Base-by-base conservation (phyloP, 2,113 vertebrate species). In the Peromyscus californicus region DNA sequence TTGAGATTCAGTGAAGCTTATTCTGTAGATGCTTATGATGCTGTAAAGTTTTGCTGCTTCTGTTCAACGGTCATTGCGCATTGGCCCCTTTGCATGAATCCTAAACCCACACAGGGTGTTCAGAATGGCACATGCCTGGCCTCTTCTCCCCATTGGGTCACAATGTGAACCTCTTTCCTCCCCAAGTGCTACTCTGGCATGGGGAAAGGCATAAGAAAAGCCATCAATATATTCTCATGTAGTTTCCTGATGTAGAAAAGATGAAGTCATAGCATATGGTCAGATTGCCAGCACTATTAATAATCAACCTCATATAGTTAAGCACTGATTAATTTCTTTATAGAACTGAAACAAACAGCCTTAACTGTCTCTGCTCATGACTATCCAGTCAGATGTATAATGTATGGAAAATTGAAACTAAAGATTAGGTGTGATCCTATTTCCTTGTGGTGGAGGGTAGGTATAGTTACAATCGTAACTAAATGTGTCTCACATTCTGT, bases 181-280 rank as follows among this genome's bases (percentile, higher is more conserved):
- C 88, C 15, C 1, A 63, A 86, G 85, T 57, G 8, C 90, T 80
- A 69, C 92, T 96, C 51, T 96, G 89, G 96, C 92, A 92, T 96
- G 95, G 90, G 91, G 89, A 97, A 98, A 98, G 96, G 22, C 97
- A 98, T 98, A 98, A 98, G 98, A 98, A 98, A 99, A 98, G 97
- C 97, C 98, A 98, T 98, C 98, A 98, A 96, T 98, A 98, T 98
- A 98, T 98, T 98, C 98, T 98, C 97, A 98, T 99, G 98, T 98
- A 98, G 96, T 94, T 98, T 86, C 70, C 90, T 96, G 98, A 97
- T 97, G 95, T 97, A 97, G 98, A 98, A 89, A 98, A 98, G 98
- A 98, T 99, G 98, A 99, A 99, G 98, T 99, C 98, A 99, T 99
- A 99, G 98, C 98, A 99, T 98, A 98, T 98, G 98, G 98, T 99